phyloP scores from a whole-genome alignment of 2,113 vertebrate genomes.

The Nothoprocta pentlandii region DNA sequence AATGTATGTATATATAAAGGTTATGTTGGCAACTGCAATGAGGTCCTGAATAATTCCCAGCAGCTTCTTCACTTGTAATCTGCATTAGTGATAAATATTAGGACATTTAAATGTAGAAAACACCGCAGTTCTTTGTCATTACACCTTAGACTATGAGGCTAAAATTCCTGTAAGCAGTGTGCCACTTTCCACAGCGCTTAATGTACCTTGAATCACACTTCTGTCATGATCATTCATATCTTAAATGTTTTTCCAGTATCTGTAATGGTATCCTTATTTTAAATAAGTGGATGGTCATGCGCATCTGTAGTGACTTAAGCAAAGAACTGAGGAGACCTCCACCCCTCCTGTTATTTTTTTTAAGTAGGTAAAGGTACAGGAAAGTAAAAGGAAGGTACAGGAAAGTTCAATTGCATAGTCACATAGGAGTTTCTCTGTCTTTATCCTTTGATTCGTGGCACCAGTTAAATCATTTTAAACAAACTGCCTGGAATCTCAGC shows the following conservation, averaged over 20 bases:
- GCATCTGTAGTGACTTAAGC: not conserved
- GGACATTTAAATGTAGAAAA: not conserved
- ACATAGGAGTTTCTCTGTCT: not conserved
- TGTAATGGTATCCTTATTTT: not conserved
- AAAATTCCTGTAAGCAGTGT: not conserved
- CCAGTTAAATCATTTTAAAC: not conserved
- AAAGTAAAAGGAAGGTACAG: not conserved
- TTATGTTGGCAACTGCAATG: not conserved
- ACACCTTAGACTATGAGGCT: too few species aligned
- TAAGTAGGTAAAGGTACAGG: not conserved
- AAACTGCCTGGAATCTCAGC: not conserved
- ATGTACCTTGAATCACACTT: not conserved
- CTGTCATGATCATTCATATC: accelerated
- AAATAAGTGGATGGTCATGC: not conserved
- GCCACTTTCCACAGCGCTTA: not conserved
- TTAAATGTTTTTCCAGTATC: not conserved
- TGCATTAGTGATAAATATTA: not conserved
- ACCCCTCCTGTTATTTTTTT: not conserved
- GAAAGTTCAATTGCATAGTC: not conserved
- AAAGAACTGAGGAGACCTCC: not conserved
- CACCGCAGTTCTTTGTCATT: not conserved
- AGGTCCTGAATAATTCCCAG: not conserved
- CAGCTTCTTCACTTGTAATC: not conserved
- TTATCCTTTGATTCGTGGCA: not conserved
- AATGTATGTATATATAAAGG: not conserved